Conservation (phyloP, 2,797 vertebrate genomes). For the Phalloptychus januarius region DNA sequence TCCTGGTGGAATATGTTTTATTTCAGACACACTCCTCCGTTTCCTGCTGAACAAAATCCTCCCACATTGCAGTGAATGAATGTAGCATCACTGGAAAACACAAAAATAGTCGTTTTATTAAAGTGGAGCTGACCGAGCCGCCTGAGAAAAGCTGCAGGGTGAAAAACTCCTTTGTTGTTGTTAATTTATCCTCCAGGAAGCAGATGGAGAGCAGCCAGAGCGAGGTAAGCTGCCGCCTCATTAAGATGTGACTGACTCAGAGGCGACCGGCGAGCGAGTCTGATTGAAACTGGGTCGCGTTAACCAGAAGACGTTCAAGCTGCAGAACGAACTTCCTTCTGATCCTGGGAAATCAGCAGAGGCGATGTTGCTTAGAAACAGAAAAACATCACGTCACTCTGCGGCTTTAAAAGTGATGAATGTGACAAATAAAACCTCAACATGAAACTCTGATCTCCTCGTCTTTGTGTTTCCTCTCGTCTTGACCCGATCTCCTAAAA, state of each 20-base stretch:
- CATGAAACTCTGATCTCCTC: background rate
- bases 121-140: conserved; percentile 36
- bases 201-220: background rate
- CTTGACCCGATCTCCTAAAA: background rate
- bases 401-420: background rate
- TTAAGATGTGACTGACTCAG: conserved; percentile 33
- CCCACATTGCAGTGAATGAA: conserved; percentile 34
- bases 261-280: background rate
- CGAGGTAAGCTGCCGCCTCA: conserved; percentile 11
- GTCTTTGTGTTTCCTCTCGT: background rate
- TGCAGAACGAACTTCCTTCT: conserved; percentile 27
- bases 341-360: conserved; percentile 29
- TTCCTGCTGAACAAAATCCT: conserved; percentile 43
- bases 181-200: conserved; percentile 2
- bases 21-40: conserved; percentile 38
- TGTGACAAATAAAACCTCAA: background rate
- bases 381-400: conserved; percentile 29
- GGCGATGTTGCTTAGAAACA: conserved; percentile 70
- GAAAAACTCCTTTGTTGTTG: background rate
- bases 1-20: conserved; percentile 21
- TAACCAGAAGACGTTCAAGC: conserved; percentile 28
- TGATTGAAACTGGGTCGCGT: conserved; percentile 47
- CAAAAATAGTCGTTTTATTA: conserved; percentile 42
- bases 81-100: conserved; percentile 8
- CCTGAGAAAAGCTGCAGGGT: background rate